These are phyloP conservation scores for Lota lota DNA, from an alignment of 2,113 vertebrate species.

Conservation along the genomic window DNA sequence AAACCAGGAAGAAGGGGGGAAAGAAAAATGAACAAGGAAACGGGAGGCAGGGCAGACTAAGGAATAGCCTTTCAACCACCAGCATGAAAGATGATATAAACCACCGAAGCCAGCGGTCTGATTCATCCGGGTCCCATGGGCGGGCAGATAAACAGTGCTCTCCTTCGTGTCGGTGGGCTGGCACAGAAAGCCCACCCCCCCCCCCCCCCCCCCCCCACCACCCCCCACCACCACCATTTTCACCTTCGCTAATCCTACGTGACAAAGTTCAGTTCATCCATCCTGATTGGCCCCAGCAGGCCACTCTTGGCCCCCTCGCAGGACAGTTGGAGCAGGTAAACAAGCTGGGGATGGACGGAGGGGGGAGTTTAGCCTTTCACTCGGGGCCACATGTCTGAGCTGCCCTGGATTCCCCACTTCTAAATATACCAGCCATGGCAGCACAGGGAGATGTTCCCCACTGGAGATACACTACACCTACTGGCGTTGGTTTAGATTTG, in stretches of 20 bases:
- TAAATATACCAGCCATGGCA: conserved; percentile 69
- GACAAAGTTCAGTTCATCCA: not conserved
- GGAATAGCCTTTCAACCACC: no score
- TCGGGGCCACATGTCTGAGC: conserved; percentile 36
- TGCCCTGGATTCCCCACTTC: conserved; percentile 57
- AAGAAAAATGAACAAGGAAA: not conserved
- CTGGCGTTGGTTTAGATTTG: conserved; percentile 33
- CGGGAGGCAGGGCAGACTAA: not conserved
- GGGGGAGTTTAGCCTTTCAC: conserved; percentile 49
- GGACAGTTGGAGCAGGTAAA: conserved; percentile 55
- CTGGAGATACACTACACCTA: conserved; percentile 49
- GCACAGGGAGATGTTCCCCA: conserved; percentile 44
- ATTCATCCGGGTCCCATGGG: not conserved
- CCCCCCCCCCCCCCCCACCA: conserved; percentile 26
- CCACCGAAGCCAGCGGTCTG: conserved; percentile 17
- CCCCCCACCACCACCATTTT: conserved; percentile 1
- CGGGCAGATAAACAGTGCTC: conserved; percentile 26
- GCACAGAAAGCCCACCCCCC: conserved; percentile 13
- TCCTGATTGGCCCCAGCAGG: conserved; percentile 15
- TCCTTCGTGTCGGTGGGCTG: conserved; percentile 24
- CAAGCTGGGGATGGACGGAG: conserved; percentile 32
- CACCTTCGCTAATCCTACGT: conserved; percentile 21
- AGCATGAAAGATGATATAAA: conserved; percentile 1
- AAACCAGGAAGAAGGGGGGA: no score
- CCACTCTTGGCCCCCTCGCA: conserved; percentile 11